Evolutionary conservation across 2,113 vertebrate species (phyloP), one percentile per base, ranked within the genome.

Genomic region (Aspidoscelis tigris): DNA sequence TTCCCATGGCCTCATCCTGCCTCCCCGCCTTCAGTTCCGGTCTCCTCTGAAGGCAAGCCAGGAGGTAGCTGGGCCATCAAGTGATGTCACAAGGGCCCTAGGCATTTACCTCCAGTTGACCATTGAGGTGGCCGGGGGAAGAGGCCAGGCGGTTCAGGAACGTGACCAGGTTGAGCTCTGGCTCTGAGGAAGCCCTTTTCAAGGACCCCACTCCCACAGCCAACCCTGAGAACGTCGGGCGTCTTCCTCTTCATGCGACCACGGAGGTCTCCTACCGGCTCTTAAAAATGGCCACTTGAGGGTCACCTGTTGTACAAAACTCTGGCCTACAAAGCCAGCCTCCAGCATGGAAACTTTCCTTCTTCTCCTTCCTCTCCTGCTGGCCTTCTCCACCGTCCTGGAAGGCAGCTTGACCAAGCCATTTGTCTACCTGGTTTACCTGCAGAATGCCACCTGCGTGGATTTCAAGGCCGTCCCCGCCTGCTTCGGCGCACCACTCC

Each of bases 401-500:
- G 77, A 89, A 55, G 81, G 47, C 10, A 21, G 1, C 4, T 81
- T 72, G 21, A 39, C 84, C 0, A 64, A 65, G 73, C 90, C 88
- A 0, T 26, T 89, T 66, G 88, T 92, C 22, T 82, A 88, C 1
- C 85, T 90, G 1, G 26, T 92, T 66, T 75, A 86, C 53, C 79
- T 50, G 0, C 24, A 71, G 73, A 93, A 94, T 78, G 90, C 93
- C 7, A 94, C 91, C 81, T 68, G 91, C 1, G 86, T 95, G 87
- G 90, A 96, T 81, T 97, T 97, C 39, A 95, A 94, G 0, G 96
- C 96, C 33, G 78, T 96, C 21, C 96, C 96, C 0, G 96, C 96
- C 44, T 92, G 97, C 66, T 97, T 98, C 4, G 96, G 97, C 5
- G 73, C 84, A 12, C 83, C 90, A 1, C 82, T 97, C 78, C 95